Conservation (phyloP, 2,888 invertebrate species). For the Phasia obesa region DNA sequence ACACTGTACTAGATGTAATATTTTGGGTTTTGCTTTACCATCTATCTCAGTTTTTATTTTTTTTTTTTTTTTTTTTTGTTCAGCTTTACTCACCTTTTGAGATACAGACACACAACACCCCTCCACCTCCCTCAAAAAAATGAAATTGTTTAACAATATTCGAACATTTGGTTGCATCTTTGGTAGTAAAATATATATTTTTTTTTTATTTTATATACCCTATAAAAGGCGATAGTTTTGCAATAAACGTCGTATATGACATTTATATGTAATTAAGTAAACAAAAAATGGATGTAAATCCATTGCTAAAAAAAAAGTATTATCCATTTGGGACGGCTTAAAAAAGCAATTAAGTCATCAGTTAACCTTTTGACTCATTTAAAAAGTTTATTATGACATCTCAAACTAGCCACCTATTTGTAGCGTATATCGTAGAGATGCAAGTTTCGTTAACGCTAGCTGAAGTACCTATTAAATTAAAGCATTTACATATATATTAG, state of each 20-base stretch:
- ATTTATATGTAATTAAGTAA: neutral
- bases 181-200: neutral
- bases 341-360: too few species aligned
- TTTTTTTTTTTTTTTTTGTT: neutral
- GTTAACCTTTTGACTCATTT: too few species aligned
- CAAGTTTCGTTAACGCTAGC: too few species aligned
- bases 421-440: too few species aligned
- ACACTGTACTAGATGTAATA: neutral
- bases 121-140: neutral
- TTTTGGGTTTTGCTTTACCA: conserved; percentile 28
- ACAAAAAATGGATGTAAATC: too few species aligned
- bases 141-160: neutral
- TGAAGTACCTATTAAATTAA: too few species aligned
- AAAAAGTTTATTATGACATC: too few species aligned
- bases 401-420: too few species aligned
- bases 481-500: too few species aligned
- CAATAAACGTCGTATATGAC: neutral
- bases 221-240: conserved; percentile 8
- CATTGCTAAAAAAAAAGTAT: too few species aligned
- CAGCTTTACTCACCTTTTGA: conserved; percentile 32
- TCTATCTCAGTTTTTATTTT: neutral
- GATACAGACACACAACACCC: too few species aligned
- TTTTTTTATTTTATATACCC: conserved; percentile 5
- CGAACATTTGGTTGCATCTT: conserved; percentile 8
- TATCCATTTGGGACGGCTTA: too few species aligned